Conservation (phyloP, 2,888 invertebrate species). For the Ernsta delagoae region DNA sequence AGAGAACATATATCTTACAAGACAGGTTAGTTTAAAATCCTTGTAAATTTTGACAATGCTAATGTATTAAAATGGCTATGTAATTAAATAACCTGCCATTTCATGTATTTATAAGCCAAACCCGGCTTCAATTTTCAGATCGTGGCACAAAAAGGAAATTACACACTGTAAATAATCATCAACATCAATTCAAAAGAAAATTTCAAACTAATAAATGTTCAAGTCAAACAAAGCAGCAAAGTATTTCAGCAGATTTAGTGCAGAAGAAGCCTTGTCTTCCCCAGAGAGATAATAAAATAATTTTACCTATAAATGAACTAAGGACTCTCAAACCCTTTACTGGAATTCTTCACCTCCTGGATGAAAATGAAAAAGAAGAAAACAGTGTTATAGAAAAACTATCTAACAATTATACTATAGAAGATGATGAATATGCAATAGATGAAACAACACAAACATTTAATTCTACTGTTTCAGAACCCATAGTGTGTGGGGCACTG, state of each 20-base stretch:
- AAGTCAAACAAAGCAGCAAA: background rate
- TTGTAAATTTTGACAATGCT: no score
- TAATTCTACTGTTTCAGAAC: conserved; percentile 44
- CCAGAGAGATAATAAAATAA: conserved; percentile 14
- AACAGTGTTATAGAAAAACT: conserved; percentile 49
- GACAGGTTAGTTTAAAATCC: conserved; percentile 7
- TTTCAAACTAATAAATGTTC: conserved; percentile 3
- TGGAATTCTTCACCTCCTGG: conserved; percentile 71
- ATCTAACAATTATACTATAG: conserved; percentile 56
- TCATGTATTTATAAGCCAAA: background rate
- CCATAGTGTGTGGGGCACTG: conserved; percentile 80
- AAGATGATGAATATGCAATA: conserved; percentile 62
- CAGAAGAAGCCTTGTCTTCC: conserved; percentile 13
- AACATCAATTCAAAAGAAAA: conserved; percentile 17
- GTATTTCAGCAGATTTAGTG: background rate
- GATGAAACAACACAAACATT: conserved; percentile 11
- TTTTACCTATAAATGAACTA: conserved; percentile 51
- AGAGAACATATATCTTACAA: conserved; percentile 45
- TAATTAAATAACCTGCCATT: no score
- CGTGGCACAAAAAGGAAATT: conserved; percentile 58
- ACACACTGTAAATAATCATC: conserved; percentile 52
- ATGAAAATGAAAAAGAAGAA: conserved; percentile 48
- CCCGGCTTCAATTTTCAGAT: conserved; percentile 16
- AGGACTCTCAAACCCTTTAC: conserved; percentile 73
- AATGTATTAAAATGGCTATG: no score